These are phyloP conservation scores for Hyposmocoma kahamanoa DNA, from an alignment of 1,140 invertebrate species.

Conservation along the genomic window DNA sequence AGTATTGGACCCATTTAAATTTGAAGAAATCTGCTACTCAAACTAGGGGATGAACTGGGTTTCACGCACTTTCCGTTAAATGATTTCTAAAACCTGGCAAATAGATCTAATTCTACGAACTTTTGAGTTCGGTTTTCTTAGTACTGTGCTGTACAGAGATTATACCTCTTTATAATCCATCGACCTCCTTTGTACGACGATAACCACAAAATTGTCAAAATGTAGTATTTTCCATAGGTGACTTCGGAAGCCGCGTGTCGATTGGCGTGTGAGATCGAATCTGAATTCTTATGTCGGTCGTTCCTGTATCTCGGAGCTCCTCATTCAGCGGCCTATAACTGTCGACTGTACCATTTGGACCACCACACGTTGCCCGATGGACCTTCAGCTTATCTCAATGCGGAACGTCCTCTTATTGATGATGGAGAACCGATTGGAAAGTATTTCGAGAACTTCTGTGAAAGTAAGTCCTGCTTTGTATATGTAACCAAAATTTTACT, in stretches of 20 bases:
- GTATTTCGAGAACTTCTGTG: slow-evolving; percentile 93
- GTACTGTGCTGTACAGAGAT: too few relatives aligned
- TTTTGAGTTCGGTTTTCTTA: too few relatives aligned
- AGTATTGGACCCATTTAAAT: too few relatives aligned
- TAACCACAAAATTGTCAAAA: too few relatives aligned
- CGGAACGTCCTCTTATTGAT: slow-evolving; percentile 91
- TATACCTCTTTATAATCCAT: too few relatives aligned
- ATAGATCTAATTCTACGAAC: too few relatives aligned
- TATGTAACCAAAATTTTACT: not conserved
- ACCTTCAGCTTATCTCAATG: slow-evolving; percentile 90
- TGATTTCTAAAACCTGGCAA: too few relatives aligned
- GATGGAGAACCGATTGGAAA: slow-evolving; percentile 91
- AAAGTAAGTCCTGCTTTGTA: slow-evolving; percentile 74
- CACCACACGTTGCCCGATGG: slow-evolving; percentile 94
- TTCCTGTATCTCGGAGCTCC: slow-evolving; percentile 88
- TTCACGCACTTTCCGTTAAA: too few relatives aligned
- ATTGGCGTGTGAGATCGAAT: slow-evolving; percentile 92
- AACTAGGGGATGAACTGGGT: too few relatives aligned
- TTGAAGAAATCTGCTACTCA: too few relatives aligned
- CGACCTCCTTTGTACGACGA: too few relatives aligned
- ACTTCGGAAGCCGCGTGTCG: slow-evolving; percentile 88
- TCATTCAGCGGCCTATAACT: slow-evolving; percentile 87
- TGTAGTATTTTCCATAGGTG: too few relatives aligned
- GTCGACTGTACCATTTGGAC: slow-evolving; percentile 93
- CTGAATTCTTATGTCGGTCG: slow-evolving; percentile 93